A percentile compares a stretch with the other conserved stretches of the same genome.
Conservation (phyloP, 2,797 vertebrate genomes). For the Crax fasciolata region DNA sequence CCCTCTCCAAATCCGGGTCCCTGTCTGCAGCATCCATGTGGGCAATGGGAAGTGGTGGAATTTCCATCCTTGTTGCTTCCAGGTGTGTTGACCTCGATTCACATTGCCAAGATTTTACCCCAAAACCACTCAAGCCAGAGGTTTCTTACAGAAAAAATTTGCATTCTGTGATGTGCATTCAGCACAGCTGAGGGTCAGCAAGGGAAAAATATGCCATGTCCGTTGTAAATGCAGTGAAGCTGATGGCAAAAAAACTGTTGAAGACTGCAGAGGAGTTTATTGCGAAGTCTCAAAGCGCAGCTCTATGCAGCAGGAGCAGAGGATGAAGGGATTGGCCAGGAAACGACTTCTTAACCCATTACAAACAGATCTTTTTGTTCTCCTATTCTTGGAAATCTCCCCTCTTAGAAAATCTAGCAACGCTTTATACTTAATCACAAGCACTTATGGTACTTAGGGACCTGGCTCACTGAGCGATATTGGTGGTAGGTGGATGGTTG, state of each 20-base stretch:
- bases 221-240: not conserved
- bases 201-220: accelerated
- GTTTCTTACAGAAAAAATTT: not conserved
- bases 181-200: not conserved
- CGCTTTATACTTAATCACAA: not conserved
- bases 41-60: accelerated
- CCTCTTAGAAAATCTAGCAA: not conserved
- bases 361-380: not conserved
- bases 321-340: not conserved
- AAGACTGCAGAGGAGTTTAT: not conserved
- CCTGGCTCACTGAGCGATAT: too few species aligned
- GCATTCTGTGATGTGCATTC: accelerated
- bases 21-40: accelerated
- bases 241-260: not conserved
- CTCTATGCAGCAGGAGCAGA: not conserved
- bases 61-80: not conserved
- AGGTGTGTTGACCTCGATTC: not conserved
- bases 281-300: not conserved
- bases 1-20: too few species aligned
- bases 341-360: accelerated
- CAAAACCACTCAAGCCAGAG: accelerated
- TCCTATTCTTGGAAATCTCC: not conserved
- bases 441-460: too few species aligned
- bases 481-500: too few species aligned
- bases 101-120: not conserved